Conservation (phyloP, 2,888 invertebrate genomes). For the Agonopterix heracliana region DNA sequence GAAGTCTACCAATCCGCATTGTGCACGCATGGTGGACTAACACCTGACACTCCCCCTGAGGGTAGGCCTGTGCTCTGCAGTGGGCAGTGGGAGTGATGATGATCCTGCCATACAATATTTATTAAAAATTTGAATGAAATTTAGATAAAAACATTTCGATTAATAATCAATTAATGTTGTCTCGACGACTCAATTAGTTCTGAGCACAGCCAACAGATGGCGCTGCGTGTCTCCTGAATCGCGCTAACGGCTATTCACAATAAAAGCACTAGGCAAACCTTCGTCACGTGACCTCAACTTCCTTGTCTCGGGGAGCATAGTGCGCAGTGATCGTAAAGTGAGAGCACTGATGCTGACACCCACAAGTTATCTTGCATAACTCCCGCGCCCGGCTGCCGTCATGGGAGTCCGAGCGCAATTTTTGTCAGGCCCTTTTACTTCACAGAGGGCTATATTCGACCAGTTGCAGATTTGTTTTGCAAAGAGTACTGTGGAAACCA, state of each 20-base stretch:
- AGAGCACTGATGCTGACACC: conserved; percentile 91
- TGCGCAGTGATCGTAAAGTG: conserved; percentile 91
- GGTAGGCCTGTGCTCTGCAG: no score
- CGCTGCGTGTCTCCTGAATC: conserved; percentile 34
- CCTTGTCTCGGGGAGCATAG: conserved; percentile 93
- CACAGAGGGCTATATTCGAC: conserved; percentile 46
- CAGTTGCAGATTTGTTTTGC: background rate
- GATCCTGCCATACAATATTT: no score
- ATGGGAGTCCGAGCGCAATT: conserved; percentile 82
- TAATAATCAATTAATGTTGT: no score
- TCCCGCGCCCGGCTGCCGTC: conserved; percentile 76
- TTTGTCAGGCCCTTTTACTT: conserved; percentile 86
- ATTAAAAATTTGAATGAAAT: no score
- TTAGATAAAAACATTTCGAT: no score
- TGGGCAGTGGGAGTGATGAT: no score
- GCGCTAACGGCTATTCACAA: conserved; percentile 29
- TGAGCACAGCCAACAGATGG: conserved; percentile 48
- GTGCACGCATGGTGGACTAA: no score
- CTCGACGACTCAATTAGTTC: background rate
- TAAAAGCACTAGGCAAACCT: conserved; percentile 5
- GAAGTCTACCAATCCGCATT: no score
- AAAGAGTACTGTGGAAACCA: no score
- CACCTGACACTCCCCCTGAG: no score
- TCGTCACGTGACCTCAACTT: conserved; percentile 40
- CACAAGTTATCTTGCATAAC: conserved; percentile 47